phyloP scores from a whole-genome alignment of 2,797 vertebrate species.

The Oophaga sylvatica region DNA sequence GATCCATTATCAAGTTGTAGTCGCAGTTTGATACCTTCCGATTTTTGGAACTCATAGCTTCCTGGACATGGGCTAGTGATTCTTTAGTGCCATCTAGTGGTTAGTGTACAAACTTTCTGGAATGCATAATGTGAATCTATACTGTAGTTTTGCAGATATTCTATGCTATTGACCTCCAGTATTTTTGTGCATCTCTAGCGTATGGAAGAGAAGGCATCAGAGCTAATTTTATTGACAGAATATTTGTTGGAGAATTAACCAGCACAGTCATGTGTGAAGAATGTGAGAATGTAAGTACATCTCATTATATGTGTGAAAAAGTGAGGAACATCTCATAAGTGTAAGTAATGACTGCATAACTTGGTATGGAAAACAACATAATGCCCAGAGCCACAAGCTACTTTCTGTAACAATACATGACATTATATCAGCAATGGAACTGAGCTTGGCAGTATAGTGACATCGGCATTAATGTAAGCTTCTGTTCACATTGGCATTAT shows the following conservation, averaged over 20 bases:
- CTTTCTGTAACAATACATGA: background rate
- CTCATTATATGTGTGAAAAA: slow-evolving; percentile 5
- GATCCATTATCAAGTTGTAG: background rate
- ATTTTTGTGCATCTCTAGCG: slow-evolving; percentile 76
- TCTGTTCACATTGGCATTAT: no score
- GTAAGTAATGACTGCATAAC: background rate
- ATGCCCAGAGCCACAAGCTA: background rate
- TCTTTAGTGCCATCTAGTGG: slow-evolving; percentile 48
- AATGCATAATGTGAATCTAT: background rate
- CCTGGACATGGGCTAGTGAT: background rate
- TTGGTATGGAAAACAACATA: background rate
- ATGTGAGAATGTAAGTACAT: slow-evolving; percentile 92
- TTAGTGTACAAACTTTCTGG: background rate
- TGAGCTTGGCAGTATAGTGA: no score
- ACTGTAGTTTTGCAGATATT: background rate
- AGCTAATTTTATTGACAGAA: slow-evolving; percentile 97
- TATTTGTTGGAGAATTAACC: slow-evolving; percentile 97
- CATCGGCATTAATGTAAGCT: no score
- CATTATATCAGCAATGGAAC: background rate
- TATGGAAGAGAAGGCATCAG: slow-evolving; percentile 97
- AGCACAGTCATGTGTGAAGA: slow-evolving; percentile 99
- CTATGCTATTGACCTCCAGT: slow-evolving; percentile 58
- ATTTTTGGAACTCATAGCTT: background rate
- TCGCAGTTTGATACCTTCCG: background rate
- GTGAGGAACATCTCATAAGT: background rate